These are phyloP conservation scores for Emydura subglobosa DNA, from an alignment of 2,113 vertebrate species.

Conservation along the genomic window DNA sequence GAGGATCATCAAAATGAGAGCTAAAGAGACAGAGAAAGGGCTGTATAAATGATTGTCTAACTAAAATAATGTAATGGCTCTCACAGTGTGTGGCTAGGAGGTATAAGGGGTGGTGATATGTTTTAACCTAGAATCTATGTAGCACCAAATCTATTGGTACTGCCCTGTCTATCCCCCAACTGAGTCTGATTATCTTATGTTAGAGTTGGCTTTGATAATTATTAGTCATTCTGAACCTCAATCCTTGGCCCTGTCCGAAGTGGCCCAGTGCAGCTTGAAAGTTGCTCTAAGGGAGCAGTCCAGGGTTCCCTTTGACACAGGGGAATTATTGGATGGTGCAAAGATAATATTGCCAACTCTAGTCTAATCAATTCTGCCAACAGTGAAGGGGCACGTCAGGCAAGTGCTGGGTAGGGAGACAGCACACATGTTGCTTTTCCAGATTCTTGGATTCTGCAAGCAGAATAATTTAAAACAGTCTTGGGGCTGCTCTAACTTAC, in stretches of 20 bases:
- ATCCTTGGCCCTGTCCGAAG: background rate
- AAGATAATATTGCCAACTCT: background rate
- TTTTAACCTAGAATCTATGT: background rate
- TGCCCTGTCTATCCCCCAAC: background rate
- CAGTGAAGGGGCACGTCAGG: accelerated
- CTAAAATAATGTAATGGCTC: background rate
- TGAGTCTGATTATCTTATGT: background rate
- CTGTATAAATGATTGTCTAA: background rate
- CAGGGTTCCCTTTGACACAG: accelerated
- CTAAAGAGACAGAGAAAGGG: background rate
- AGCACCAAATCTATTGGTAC: background rate
- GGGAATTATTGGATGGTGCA: accelerated
- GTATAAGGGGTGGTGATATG: background rate
- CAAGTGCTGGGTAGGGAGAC: background rate
- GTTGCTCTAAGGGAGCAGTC: accelerated
- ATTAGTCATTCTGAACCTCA: background rate
- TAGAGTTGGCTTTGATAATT: background rate
- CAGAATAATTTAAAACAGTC: background rate
- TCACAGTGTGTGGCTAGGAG: background rate
- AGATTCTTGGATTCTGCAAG: background rate
- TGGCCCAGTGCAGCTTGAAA: accelerated
- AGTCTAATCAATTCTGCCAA: background rate
- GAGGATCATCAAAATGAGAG: background rate
- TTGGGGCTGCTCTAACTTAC: background rate
- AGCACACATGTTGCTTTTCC: background rate